Evolutionary conservation across 2,113 vertebrate species (phyloP).

Genomic region (Stigmatopora nigra): DNA sequence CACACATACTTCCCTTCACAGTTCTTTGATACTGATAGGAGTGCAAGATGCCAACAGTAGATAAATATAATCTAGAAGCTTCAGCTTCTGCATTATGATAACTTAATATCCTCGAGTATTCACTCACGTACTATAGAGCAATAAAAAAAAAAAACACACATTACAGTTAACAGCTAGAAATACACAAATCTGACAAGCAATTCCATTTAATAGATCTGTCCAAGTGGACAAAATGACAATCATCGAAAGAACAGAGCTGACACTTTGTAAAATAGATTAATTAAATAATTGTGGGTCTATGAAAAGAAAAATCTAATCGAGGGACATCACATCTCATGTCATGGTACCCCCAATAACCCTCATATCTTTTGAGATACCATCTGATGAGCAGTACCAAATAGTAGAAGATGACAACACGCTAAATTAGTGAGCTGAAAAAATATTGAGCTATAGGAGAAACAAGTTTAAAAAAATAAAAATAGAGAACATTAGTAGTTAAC

Average conservation of each 20-base stretch:
- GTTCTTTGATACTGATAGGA: not conserved
- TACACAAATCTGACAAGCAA: slow-evolving; percentile 15
- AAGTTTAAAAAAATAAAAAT: not conserved
- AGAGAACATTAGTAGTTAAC: too few relatives aligned
- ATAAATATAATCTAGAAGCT: slow-evolving; percentile 8
- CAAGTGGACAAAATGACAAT: slow-evolving; percentile 9
- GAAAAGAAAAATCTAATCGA: slow-evolving; percentile 6
- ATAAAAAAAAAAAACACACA: slow-evolving; percentile 10
- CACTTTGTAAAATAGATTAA: slow-evolving; percentile 1
- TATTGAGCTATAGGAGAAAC: not conserved
- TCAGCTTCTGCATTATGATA: slow-evolving; percentile 14
- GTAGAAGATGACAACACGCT: not conserved
- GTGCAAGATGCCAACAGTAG: not conserved
- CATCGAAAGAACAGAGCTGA: slow-evolving; percentile 8
- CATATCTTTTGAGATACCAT: not conserved
- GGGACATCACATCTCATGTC: slow-evolving; percentile 3
- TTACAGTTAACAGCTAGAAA: slow-evolving; percentile 21
- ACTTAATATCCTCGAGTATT: slow-evolving; percentile 2
- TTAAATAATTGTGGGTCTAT: slow-evolving; percentile 8
- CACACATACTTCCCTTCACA: not conserved
- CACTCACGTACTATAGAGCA: slow-evolving; percentile 5
- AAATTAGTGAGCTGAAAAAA: not conserved
- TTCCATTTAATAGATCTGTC: slow-evolving; percentile 14
- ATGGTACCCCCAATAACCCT: not conserved
- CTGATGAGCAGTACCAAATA: not conserved